Base-by-base conservation (phyloP, 2,888 invertebrate genomes). In the Gortyna flavago region DNA sequence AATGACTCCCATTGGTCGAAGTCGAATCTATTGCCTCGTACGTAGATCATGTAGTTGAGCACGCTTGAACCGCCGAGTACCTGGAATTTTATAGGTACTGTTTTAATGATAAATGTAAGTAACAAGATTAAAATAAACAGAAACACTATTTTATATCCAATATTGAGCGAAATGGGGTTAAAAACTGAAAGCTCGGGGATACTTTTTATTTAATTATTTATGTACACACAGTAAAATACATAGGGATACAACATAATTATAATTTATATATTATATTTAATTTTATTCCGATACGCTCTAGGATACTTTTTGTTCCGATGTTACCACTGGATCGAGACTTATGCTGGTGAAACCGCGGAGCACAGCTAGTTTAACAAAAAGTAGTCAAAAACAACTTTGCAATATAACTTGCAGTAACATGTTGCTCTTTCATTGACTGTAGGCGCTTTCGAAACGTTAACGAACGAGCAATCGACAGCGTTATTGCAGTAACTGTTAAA, bases 31-130 rank as follows among this genome's bases (percentile, higher is more conserved):
- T 98, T 98, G 18, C 99, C 99, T 83, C 99, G 96, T 0, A 99
- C 98, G 93, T 99, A 99, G 6, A 99, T 97, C 99, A 99, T 99
- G 93, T 98, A 98, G 92, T 99, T 99, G 0, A 99, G 96, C 0
- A 98, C 98, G 87, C 98, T 98, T 0, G 98, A 98, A 0, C 99
- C 99, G 5, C 99, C 99, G 0, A 99, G 97, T 2, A 99, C 98
- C 96, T 96, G 94, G 29, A 95, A 95, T 79, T 64, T 7, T 59
- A 76, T 71, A 61, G 1, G 38, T 5, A 18, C 0, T 13, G 32
- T 57, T 57, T 54, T 54, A 29, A 44, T 54, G 16, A 62, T 62
- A 32, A 32, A 18, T n/a, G 5, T 21, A 41, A 8, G 1, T 41
- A 29, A 62, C 35, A 32, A 11, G 2, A 57, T 29, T 65, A 38